These are phyloP conservation scores for Scelioninae gen. 1 DNA, from an alignment of 2,888 invertebrate genomes.

Conservation along the genomic window DNA sequence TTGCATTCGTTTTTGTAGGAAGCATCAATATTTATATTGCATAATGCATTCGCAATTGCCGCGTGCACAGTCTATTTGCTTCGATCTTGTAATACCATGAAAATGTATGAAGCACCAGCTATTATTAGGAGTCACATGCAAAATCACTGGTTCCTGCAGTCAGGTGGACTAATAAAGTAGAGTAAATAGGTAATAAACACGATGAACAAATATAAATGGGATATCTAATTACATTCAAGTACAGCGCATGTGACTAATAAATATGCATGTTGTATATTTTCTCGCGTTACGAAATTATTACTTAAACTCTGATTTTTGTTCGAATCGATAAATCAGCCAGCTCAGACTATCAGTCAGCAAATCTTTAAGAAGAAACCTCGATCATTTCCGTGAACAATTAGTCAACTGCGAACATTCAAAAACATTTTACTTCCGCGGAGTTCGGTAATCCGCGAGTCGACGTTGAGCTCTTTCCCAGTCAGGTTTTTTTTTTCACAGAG, in stretches of 20 bases:
- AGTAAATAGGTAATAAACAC: constrained; percentile 75
- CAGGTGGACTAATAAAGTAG: constrained; percentile 77
- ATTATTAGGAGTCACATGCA: constrained; percentile 83
- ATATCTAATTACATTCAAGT: constrained; percentile 45
- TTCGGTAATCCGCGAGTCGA: constrained; percentile 35
- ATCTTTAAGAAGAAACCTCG: constrained; percentile 8
- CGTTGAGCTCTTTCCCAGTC: constrained; percentile 51
- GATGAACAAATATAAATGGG: constrained; percentile 54
- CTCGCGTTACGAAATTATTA: constrained; percentile 18
- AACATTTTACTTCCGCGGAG: constrained; percentile 26
- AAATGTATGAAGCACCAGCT: constrained; percentile 84
- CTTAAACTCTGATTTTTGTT: constrained; percentile 26
- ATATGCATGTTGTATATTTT: constrained; percentile 33
- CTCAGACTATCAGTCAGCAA: constrained; percentile 31
- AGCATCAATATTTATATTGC: constrained; percentile 84
- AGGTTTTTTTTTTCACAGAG: constrained; percentile 2
- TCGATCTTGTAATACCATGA: constrained; percentile 84
- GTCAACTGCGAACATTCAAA: constrained; percentile 38
- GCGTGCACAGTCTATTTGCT: constrained; percentile 84
- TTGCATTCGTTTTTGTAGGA: constrained; percentile 82
- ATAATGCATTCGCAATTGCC: constrained; percentile 84
- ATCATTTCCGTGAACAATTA: constrained; percentile 61
- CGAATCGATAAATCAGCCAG: constrained; percentile 10
- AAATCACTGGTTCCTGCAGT: constrained; percentile 76
- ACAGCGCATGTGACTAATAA: constrained; percentile 22